phyloP scores from a whole-genome alignment of 2,888 invertebrate genomes.

The Tinea trinotella region DNA sequence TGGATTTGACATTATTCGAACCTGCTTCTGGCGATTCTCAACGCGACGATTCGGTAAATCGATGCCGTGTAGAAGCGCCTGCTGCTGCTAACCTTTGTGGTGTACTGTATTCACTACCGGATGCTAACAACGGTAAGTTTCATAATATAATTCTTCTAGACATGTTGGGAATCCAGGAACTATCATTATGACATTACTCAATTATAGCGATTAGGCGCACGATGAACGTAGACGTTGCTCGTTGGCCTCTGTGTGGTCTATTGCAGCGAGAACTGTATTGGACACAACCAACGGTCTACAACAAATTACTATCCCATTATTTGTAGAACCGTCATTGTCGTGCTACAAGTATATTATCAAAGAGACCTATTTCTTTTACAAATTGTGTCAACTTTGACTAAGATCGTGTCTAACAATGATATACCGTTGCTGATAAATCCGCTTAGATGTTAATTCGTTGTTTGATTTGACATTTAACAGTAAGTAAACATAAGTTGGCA shows the following conservation, averaged over 20 bases:
- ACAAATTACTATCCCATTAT: slow-evolving; percentile 56
- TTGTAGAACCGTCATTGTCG: slow-evolving; percentile 11
- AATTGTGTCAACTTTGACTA: not conserved
- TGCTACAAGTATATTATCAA: not conserved
- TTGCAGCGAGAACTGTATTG: slow-evolving; percentile 50
- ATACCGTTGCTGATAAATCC: no score
- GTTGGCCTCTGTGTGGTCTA: slow-evolving; percentile 39
- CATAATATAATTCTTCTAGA: slow-evolving; percentile 33
- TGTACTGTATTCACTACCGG: slow-evolving; percentile 50
- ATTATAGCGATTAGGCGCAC: slow-evolving; percentile 51
- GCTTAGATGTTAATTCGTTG: no score
- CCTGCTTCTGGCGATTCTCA: slow-evolving; percentile 59
- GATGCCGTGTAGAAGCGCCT: slow-evolving; percentile 30
- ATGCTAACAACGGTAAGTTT: slow-evolving; percentile 50
- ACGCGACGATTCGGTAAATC: slow-evolving; percentile 25
- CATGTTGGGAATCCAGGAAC: slow-evolving; percentile 37
- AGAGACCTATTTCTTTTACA: not conserved
- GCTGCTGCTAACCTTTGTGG: slow-evolving; percentile 50
- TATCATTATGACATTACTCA: slow-evolving; percentile 40
- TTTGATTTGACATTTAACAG: not conserved
- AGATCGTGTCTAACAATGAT: no score
- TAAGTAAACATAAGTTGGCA: not conserved
- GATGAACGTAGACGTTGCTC: slow-evolving; percentile 31
- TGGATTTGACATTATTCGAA: slow-evolving; percentile 77
- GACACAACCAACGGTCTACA: slow-evolving; percentile 64